Evolutionary conservation across 1,140 invertebrate species (phyloP), one percentile per base, ranked within the genome.

Genomic region (Oncopodura yosiiana): DNA sequence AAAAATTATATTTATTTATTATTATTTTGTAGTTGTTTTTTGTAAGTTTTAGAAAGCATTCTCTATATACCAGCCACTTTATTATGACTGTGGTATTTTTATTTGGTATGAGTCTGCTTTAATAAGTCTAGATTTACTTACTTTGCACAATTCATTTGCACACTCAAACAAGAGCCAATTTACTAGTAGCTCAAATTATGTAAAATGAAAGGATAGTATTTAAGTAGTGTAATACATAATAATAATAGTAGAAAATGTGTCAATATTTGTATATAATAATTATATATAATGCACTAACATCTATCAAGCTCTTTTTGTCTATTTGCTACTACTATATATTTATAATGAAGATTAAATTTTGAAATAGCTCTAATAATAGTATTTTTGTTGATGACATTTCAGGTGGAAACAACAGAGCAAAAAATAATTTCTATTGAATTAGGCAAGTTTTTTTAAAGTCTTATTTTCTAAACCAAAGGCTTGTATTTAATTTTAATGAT

Each of bases 371-470:
- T 34, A 34, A 9, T 34, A 8, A 9, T 34, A 34, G 14, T 34
- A 9, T 34, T 34, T 9, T n/a, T 34, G 30, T 12, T 43, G 30
- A 21, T 49, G n/a, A 5, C 21, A 39, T 49, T 53, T 61, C 54
- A 90, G 86, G 84, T 89, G 65, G 86, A 90, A 75, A 88, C 85
- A 39, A 81, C 85, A 45, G 80, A 84, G 71, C 85, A 88, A 71
- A 87, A 87, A 72, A 88, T 89, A 62, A 86, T 89, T 68, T 87
- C 86, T 38, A 70, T 90, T 68, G 86, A 89, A 69, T 69, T 90
- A 66, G 83, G 81, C 42, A 79, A 79, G n/a, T n/a, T n/a, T n/a
- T n/a, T n/a, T n/a, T n/a, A n/a, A n/a, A n/a, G n/a, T n/a, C n/a
- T n/a, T n/a, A n/a, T n/a, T n/a, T n/a, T n/a, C n/a, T n/a, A n/a